Conservation (phyloP, 2,888 invertebrate genomes). For the Pyrrhosoma nymphula region DNA sequence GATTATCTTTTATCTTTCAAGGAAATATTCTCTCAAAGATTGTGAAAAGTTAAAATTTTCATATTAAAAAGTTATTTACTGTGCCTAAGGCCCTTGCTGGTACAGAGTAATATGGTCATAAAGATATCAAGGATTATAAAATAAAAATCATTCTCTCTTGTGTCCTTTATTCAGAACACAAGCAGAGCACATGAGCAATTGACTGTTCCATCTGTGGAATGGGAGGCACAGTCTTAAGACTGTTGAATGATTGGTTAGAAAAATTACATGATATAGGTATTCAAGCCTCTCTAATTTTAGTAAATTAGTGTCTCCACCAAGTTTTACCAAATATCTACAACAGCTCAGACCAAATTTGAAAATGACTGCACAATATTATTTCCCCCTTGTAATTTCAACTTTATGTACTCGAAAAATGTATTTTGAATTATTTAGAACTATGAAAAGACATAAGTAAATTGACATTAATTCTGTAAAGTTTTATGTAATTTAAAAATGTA, state of each 20-base stretch:
- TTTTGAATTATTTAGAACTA: neutral
- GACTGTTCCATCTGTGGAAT: conserved; percentile 29
- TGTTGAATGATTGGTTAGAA: neutral
- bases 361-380: neutral
- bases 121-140: neutral
- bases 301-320: neutral
- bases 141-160: neutral
- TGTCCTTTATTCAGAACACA: neutral
- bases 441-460: conserved; percentile 25
- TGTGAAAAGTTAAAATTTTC: neutral
- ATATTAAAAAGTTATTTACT: conserved; percentile 1
- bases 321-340: conserved; percentile 13
- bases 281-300: conserved; percentile 13
- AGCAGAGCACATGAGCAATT: conserved; percentile 12
- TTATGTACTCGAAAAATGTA: neutral
- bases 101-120: conserved; percentile 28
- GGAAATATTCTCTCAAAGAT: neutral
- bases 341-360: neutral
- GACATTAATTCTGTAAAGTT: conserved; percentile 2
- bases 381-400: neutral
- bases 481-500: neutral
- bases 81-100: conserved; percentile 34
- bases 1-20: neutral
- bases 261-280: neutral
- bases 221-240: conserved; percentile 16